Conservation (phyloP, 2,113 vertebrate species). For the Cephalopterus ornatus region DNA sequence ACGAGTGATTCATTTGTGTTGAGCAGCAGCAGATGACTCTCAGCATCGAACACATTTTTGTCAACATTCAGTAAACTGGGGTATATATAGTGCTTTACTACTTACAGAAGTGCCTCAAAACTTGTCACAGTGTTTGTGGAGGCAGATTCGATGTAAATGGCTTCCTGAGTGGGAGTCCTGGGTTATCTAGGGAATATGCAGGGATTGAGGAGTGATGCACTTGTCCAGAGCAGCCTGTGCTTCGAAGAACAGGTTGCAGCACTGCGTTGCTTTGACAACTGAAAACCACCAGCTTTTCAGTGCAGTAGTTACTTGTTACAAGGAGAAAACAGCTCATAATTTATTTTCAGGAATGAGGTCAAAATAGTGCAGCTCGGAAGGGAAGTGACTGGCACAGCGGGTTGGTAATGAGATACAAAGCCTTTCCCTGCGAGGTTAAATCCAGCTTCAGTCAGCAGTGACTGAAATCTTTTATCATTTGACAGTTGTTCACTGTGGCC, state of each 20-base stretch:
- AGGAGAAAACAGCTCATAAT: neutral
- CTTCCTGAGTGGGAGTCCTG: neutral
- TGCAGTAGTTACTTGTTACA: neutral
- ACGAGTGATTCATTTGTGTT: neutral
- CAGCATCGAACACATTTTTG: neutral
- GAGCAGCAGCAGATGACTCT: neutral
- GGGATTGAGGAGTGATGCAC: neutral
- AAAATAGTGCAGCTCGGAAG: neutral
- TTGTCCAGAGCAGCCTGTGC: neutral
- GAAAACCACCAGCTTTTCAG: neutral
- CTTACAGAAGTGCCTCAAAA: neutral
- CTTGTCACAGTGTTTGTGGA: neutral
- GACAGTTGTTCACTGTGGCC: neutral
- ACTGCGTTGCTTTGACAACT: neutral
- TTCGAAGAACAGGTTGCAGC: neutral
- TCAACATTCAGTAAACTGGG: neutral
- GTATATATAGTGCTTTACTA: neutral
- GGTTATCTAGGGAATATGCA: neutral
- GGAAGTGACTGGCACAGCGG: neutral
- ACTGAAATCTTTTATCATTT: conserved; percentile 11
- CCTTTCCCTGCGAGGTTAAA: conserved; percentile 8
- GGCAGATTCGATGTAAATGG: neutral
- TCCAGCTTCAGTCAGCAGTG: conserved; percentile 18
- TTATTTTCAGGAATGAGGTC: conserved; percentile 50
- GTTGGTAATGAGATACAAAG: conserved; percentile 35